A percentile compares a stretch with the other conserved stretches of the same genome.
Conservation (phyloP, 2,888 invertebrate genomes). For the Dione juno region DNA sequence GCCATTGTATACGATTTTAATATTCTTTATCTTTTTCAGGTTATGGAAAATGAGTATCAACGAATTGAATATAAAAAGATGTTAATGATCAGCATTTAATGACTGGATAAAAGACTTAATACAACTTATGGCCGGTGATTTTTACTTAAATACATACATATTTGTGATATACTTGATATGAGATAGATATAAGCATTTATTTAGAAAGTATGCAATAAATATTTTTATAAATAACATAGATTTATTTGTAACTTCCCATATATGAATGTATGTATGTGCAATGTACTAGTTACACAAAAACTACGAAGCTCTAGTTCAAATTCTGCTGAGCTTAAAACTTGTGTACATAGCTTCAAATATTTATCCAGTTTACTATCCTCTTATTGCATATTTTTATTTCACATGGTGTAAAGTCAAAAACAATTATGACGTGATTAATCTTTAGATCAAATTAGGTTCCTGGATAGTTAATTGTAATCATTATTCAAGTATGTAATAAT, state of each 20-base stretch:
- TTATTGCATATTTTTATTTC: too few species aligned
- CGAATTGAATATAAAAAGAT: slow-evolving; percentile 8
- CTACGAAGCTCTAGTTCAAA: too few species aligned
- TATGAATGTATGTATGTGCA: too few species aligned
- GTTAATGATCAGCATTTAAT: background rate
- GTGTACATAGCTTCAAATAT: too few species aligned
- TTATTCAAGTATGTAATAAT: too few species aligned
- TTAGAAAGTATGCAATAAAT: slow-evolving; percentile 19
- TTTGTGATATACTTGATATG: slow-evolving; percentile 37
- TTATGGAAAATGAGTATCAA: slow-evolving; percentile 35
- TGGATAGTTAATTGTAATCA: too few species aligned
- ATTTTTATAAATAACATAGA: slow-evolving; percentile 17
- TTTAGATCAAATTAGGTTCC: too few species aligned
- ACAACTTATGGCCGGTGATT: background rate
- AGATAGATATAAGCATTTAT: slow-evolving; percentile 34
- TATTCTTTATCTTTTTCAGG: slow-evolving; percentile 35
- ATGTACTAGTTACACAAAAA: too few species aligned
- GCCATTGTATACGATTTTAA: slow-evolving; percentile 2
- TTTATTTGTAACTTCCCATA: background rate
- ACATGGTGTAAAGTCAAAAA: too few species aligned
- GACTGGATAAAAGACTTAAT: slow-evolving; percentile 32
- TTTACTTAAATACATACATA: slow-evolving; percentile 16
- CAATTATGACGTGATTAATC: too few species aligned
- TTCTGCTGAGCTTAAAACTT: too few species aligned
- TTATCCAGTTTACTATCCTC: too few species aligned